Base-by-base conservation (phyloP, 2,797 vertebrate genomes). In the Megalops cyprinoides region DNA sequence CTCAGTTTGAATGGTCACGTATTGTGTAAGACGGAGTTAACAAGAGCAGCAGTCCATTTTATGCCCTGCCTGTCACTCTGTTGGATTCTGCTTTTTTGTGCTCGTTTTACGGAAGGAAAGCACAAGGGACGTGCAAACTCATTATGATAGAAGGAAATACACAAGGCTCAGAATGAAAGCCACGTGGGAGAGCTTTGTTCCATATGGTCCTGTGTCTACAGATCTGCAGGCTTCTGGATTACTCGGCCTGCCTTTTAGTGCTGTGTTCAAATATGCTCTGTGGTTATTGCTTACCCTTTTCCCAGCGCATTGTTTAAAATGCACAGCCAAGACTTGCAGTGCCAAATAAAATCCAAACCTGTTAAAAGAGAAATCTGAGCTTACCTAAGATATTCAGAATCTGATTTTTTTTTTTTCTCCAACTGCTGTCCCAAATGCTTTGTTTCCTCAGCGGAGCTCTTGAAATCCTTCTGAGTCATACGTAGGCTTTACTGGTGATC, bases 191-290 rank as follows among this genome's bases (percentile, higher is more conserved):
- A 42, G 31, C 10, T 55, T 58, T 42, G 8, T 42, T 58, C 28
- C 75, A 78, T 42, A 51, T 53, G 46, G 78, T 44, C 65, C 71
- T 9, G 46, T 79, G 46, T 71, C 78, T 79, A 53, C 78, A 82
- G 51, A 82, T 14, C 37, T 56, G 37, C 8, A 48, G 76, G 76
- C 31, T 73, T 69, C 46, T 20, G 20, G 48, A 49, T 81, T 67
- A 81, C 58, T 46, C 28, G 42, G n/a, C 14, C 25, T 58, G 10
- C 48, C 53, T 37, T 79, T 51, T 53, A 56, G 39, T 77, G n/a
- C 39, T 73, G 53, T 78, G 39, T 78, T 48, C 44, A 78, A 78
- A 78, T 65, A 46, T 65, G 25, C 56, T 78, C 77, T 65, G 14
- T 49, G 53, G 65, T 34, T 76, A 82, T 71, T 73, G 75, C 75